Evolutionary conservation across 2,113 vertebrate species (phyloP), one percentile per base, ranked within the genome.

Genomic region (Amphilophus citrinellus): DNA sequence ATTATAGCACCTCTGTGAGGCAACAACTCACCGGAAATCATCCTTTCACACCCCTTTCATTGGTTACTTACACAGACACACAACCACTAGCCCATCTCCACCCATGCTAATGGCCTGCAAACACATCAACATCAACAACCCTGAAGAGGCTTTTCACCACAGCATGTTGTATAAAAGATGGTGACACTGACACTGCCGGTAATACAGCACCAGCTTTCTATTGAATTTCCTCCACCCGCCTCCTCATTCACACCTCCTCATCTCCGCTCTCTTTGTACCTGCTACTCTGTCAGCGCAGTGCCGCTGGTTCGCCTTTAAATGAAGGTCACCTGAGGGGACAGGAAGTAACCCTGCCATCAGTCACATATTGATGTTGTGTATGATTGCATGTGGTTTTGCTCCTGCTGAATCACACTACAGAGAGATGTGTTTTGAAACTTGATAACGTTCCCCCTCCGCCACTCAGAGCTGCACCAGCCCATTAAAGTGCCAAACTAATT

Each of bases 401-500:
- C 27, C 27, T 88, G 87, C 90, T 90, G 91, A 90, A 82, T 91
- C 87, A 89, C 71, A 42, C 57, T 2, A 14, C 42, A 76, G 61
- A 39, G n/a, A 68, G n/a, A 68, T 2, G 10, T 62, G 42, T 65
- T 44, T 73, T 9, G 37, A 42, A 88, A 44, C 77, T 61, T 37
- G 53, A 78, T 84, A 78, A 90, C 42, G 80, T 71, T 82, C 84
- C 75, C 84, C 75, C 85, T 80, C 84, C 39, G 59, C 79, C 68
- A 60, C 76, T 42, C n/a, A 18, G 86, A 87, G 84, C 89, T 63
- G 80, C 84, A 56, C 22, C 66, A 78, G 84, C 89, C 87, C 88
- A 93, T 93, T 92, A 93, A 95, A 79, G 85, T 15, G 53, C 57
- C 85, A 88, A 94, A 90, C 86, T 92, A 87, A 95, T 96, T 95